phyloP scores from a whole-genome alignment of 2,113 vertebrate genomes.

The Rhea pennata region DNA sequence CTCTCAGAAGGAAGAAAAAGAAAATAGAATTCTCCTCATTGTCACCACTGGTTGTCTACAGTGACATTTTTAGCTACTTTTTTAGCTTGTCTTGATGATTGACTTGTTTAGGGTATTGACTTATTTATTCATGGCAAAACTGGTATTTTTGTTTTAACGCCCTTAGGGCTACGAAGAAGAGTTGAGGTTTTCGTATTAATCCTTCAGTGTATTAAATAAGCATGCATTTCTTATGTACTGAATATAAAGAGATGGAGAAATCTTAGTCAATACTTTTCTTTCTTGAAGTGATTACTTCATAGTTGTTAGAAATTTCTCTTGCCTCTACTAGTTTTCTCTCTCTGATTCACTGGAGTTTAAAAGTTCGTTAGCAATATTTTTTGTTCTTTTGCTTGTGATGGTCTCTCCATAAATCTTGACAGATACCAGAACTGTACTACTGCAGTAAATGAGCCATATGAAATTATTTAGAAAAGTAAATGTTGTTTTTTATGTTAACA shows the following conservation, averaged over 20 bases:
- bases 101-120: background rate
- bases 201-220: background rate
- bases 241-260: background rate
- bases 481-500: background rate
- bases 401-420: background rate
- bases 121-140: conserved; percentile 1
- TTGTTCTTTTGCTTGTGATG: background rate
- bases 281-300: background rate
- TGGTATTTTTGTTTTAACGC: background rate
- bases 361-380: background rate
- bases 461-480: background rate
- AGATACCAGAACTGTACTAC: background rate
- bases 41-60: background rate
- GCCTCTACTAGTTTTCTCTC: no score
- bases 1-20: background rate
- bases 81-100: background rate
- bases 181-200: background rate
- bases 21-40: background rate
- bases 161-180: background rate
- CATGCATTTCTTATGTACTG: background rate
- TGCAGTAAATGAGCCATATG: background rate
- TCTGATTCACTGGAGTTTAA: no score
- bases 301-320: background rate
- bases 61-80: background rate
- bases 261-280: background rate